Base-by-base conservation (phyloP, 2,888 invertebrate genomes). In the Tachystola acroxantha region DNA sequence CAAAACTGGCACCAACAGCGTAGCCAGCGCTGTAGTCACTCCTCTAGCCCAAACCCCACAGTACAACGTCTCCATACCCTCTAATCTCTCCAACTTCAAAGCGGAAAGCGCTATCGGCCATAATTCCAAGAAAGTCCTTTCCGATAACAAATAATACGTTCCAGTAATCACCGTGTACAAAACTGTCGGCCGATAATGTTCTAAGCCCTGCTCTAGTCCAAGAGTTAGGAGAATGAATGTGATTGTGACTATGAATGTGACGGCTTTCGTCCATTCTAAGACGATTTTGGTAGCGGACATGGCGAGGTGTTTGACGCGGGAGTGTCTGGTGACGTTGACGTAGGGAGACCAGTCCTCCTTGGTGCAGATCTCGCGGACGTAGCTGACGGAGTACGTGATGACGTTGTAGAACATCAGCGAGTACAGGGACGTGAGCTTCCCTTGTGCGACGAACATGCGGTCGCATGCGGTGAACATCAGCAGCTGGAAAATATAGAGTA, bases 321-420 rank as follows among this genome's bases (percentile, higher is more conserved):
- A 91, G 62, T 91, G 91, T 26, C 92, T 90, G 0, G 92, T 91
- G 58, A 94, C 89, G 57, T 92, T 91, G 11, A 94, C 91, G 54
- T 92, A 93, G 0, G 93, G 91, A 0, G 92, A 91, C 93, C 93
- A 94, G 72, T 93, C 92, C 64, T 93, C 92, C 58, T 93, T 93
- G 51, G 91, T 91, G 46, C 91, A 88, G 5, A 93, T 81, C 61
- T 93, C 93, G 44, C 91, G 90, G 12, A 93, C 90, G 75, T 94
- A 94, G 50, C 90, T 89, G 7, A 93, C 90, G 54, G 93, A 93
- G 74, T 94, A 94, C 0, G 94, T 92, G 45, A 93, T 86, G 5
- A 94, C 94, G 70, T 94, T 94, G 88, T 93, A 94, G 77, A 94
- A 94, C 91, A 94, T 92, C 10, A 94, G 82, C 0, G 93, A 92